These are phyloP conservation scores for Tragelaphus scriptus DNA, from an alignment of 2,113 vertebrate genomes.

Conservation along the genomic window DNA sequence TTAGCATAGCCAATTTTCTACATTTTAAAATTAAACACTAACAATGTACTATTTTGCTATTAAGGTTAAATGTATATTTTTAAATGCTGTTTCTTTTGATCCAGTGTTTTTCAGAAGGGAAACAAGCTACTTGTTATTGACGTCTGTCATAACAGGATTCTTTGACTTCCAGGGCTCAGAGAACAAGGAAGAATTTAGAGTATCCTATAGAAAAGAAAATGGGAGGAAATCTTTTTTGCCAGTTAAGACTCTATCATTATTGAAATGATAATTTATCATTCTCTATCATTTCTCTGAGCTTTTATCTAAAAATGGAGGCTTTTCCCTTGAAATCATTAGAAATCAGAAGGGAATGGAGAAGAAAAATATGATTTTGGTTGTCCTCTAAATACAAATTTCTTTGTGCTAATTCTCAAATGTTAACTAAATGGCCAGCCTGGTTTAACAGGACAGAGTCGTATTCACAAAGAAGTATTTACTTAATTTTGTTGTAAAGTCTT, in stretches of 20 bases:
- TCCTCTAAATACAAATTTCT: neutral
- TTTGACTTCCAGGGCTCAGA: neutral
- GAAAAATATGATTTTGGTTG: neutral
- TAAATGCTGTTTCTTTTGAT: neutral
- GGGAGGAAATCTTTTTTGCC: neutral
- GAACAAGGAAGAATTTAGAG: neutral
- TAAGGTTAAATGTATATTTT: neutral
- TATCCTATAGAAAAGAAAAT: neutral
- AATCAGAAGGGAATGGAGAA: neutral
- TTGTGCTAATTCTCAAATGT: neutral
- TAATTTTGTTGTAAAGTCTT: neutral
- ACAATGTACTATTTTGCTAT: neutral
- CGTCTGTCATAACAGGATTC: neutral
- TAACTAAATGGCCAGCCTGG: neutral
- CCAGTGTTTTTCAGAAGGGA: neutral
- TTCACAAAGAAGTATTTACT: neutral
- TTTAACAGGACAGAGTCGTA: neutral
- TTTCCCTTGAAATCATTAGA: neutral
- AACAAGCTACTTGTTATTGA: neutral
- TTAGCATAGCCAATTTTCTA: neutral
- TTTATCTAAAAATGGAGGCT: neutral
- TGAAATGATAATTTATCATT: neutral
- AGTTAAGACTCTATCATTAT: neutral
- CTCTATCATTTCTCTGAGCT: neutral
- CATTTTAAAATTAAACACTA: slow-evolving; percentile 2